These are phyloP conservation scores for Scleropages formosus DNA, from an alignment of 2,797 vertebrate genomes.

Conservation along the genomic window DNA sequence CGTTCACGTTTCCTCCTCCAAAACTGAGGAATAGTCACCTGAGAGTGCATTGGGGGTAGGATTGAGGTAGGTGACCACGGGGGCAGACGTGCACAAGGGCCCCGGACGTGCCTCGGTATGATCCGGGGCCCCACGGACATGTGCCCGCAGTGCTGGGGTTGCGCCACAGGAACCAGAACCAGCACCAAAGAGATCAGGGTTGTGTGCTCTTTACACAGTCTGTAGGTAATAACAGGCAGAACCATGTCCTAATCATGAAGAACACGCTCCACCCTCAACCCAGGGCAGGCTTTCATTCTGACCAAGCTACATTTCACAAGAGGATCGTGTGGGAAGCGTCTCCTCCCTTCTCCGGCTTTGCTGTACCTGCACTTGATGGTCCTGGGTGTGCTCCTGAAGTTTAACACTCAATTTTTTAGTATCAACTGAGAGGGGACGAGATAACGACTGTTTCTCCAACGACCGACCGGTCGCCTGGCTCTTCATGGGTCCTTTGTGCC, in stretches of 20 bases:
- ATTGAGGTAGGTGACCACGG: conserved; percentile 74
- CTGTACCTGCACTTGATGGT: not conserved
- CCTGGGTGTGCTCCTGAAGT: conserved; percentile 1
- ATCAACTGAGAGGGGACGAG: not conserved
- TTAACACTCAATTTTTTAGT: conserved; percentile 2
- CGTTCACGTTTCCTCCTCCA: conserved; percentile 43
- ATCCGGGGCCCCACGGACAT: not conserved
- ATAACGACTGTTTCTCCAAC: not conserved
- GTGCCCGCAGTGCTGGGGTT: not conserved
- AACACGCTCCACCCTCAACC: not conserved
- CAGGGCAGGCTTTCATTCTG: not conserved
- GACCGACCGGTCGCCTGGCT: not conserved
- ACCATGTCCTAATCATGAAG: not conserved
- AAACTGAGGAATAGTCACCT: conserved; percentile 44
- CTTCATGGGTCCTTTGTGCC: not conserved
- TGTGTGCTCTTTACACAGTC: not conserved
- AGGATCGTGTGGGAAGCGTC: not conserved
- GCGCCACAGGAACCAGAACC: not conserved
- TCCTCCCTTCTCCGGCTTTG: not conserved
- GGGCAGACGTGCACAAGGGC: conserved; percentile 41
- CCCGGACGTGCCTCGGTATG: not conserved
- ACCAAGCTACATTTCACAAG: not conserved
- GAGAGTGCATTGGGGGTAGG: conserved; percentile 54
- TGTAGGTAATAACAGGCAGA: not conserved
- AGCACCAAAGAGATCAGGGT: not conserved